A percentile compares a stretch with the other conserved stretches of the same genome.
These are phyloP conservation scores for Elgaria multicarinata DNA, from an alignment of 2,113 vertebrate genomes.

Conservation along the genomic window DNA sequence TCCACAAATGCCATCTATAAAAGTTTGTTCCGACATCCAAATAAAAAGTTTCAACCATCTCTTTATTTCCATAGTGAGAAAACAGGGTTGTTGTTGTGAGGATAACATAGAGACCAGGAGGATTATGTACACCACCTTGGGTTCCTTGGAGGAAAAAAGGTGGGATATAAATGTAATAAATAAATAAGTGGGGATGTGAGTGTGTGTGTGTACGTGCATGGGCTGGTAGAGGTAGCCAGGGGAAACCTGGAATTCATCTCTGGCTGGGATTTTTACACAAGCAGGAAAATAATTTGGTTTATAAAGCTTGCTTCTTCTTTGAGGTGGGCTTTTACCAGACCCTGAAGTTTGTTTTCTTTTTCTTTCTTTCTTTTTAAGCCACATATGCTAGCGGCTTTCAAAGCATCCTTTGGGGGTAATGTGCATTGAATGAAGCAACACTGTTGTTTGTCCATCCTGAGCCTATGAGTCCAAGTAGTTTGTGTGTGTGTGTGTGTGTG, in stretches of 20 bases:
- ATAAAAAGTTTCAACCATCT: slow-evolving; percentile 20
- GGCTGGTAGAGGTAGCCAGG: neutral
- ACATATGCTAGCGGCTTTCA: neutral
- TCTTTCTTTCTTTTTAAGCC: neutral
- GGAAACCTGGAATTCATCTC: neutral
- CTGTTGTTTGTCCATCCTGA: neutral
- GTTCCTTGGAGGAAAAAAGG: too few species aligned
- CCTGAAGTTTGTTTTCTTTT: neutral
- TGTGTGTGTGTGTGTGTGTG: neutral
- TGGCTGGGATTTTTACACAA: neutral
- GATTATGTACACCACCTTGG: too few species aligned
- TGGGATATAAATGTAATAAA: too few species aligned
- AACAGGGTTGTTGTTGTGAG: too few species aligned
- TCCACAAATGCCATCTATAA: slow-evolving; percentile 27
- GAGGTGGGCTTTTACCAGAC: neutral
- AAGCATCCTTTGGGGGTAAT: neutral
- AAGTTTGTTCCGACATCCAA: slow-evolving; percentile 8
- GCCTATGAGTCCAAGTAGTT: neutral
- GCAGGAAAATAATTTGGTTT: neutral
- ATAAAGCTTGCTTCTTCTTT: neutral
- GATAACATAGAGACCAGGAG: too few species aligned
- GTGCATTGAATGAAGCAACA: neutral
- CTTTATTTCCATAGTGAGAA: slow-evolving; percentile 34
- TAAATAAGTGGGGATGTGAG: neutral
- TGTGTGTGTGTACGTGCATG: neutral